Evolutionary conservation across 2,113 vertebrate genomes (phyloP).

Genomic region (Rattus rattus): DNA sequence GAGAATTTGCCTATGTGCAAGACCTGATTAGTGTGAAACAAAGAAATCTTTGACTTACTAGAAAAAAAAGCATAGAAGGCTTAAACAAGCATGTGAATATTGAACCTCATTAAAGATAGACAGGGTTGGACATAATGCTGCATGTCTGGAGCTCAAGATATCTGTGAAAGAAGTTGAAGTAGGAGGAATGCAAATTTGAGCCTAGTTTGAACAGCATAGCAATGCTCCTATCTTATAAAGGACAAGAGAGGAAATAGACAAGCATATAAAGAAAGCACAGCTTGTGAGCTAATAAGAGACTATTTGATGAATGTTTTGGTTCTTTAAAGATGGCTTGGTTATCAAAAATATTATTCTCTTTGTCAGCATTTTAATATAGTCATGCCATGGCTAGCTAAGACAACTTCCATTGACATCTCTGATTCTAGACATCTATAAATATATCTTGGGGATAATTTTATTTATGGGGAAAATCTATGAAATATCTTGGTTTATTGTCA

Average conservation of each 20-base stretch:
- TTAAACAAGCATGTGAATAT: slow-evolving; percentile 21
- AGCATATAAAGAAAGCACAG: background rate
- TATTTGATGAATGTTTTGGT: background rate
- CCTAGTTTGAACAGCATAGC: background rate
- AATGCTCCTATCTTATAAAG: background rate
- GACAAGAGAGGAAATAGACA: background rate
- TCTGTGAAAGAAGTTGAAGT: background rate
- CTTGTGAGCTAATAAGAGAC: background rate
- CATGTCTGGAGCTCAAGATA: background rate
- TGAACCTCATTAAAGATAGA: background rate
- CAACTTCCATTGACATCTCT: background rate
- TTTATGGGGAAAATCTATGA: background rate
- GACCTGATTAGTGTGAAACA: background rate
- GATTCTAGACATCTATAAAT: background rate
- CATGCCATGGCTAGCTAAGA: background rate
- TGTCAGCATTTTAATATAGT: background rate
- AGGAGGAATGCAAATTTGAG: background rate
- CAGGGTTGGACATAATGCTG: background rate
- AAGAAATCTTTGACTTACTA: background rate
- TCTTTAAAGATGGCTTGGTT: background rate
- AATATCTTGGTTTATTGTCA: background rate
- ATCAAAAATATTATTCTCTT: background rate
- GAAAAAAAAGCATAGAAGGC: background rate
- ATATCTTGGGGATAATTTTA: background rate
- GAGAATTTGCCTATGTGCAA: background rate